phyloP scores from a whole-genome alignment of 2,888 invertebrate species.

The Plebejus anna region DNA sequence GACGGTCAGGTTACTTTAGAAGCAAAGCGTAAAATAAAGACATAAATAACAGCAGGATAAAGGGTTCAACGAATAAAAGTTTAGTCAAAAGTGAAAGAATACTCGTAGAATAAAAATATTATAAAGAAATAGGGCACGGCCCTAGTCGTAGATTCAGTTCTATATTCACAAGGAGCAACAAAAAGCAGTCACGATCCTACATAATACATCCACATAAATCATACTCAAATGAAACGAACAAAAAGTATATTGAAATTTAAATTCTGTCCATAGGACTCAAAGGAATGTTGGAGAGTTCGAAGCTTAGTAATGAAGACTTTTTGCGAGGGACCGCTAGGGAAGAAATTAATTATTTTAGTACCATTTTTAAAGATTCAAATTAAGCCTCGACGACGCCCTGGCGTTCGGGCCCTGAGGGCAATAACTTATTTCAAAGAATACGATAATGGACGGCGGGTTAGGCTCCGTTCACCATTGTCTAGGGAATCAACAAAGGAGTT shows the following conservation, averaged over 20 bases:
- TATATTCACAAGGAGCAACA: conserved; percentile 8
- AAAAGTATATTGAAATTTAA: conserved; percentile 27
- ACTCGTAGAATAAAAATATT: neutral
- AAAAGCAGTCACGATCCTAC: conserved; percentile 9
- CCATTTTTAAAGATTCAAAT: conserved; percentile 36
- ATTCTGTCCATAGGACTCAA: conserved; percentile 19
- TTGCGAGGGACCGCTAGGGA: conserved; percentile 31
- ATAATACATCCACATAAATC: conserved; percentile 26
- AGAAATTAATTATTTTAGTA: conserved; percentile 37
- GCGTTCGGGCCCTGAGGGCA: conserved; percentile 22
- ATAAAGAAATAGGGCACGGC: neutral
- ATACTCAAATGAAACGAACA: conserved; percentile 7
- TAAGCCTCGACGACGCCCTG: conserved; percentile 32
- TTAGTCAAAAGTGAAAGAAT: neutral
- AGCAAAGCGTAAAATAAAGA: neutral
- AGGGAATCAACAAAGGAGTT: conserved; percentile 17
- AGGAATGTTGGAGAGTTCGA: conserved; percentile 26
- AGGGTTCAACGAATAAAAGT: neutral
- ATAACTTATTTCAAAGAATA: conserved; percentile 30
- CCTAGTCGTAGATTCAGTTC: conserved; percentile 3
- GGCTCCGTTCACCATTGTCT: conserved; percentile 17
- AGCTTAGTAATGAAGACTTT: conserved; percentile 33
- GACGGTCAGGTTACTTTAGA: no score
- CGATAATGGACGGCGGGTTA: conserved; percentile 24
- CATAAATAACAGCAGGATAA: neutral